A percentile compares a stretch with the other conserved stretches of the same genome.
Evolutionary conservation across 2,888 invertebrate species (phyloP).

Genomic region (Stomorhina lunata): DNA sequence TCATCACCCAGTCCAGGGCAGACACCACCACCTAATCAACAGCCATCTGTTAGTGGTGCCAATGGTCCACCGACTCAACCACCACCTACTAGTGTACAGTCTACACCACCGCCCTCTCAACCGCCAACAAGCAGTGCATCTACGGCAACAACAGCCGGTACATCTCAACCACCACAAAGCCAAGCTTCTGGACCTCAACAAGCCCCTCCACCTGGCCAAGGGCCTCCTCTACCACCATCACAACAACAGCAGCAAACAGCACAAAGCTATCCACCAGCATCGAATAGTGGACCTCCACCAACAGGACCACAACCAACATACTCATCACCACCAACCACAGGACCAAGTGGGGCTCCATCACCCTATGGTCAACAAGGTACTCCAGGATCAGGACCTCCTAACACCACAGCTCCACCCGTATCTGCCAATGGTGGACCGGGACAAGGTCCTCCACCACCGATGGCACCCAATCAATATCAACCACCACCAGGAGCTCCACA

Average conservation of each 20-base stretch:
- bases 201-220: conserved; percentile 60
- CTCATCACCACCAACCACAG: conserved; percentile 74
- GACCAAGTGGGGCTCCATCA: conserved; percentile 69
- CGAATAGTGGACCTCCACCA: conserved; percentile 73
- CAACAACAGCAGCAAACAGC: conserved; percentile 66
- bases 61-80: conserved; percentile 73
- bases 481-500: conserved; percentile 77
- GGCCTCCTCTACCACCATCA: conserved; percentile 64
- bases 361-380: conserved; percentile 73
- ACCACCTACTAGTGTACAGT: conserved; percentile 69
- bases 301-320: conserved; percentile 76
- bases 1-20: conserved; percentile 81
- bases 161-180: conserved; percentile 66
- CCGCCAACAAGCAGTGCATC: conserved; percentile 62
- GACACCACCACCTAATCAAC: conserved; percentile 75
- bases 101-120: conserved; percentile 72
- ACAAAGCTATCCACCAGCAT: conserved; percentile 73
- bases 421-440: conserved; percentile 79
- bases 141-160: conserved; percentile 69
- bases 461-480: conserved; percentile 75
- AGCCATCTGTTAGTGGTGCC: conserved; percentile 74
- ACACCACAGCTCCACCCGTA: conserved; percentile 77
- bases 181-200: conserved; percentile 63
- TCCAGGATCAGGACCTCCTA: conserved; percentile 75
- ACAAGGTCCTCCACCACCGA: conserved; percentile 77